A percentile compares a stretch with the other conserved stretches of the same genome.
phyloP scores from a whole-genome alignment of 2,888 invertebrate genomes.

The Ectemnius cavifrons region DNA sequence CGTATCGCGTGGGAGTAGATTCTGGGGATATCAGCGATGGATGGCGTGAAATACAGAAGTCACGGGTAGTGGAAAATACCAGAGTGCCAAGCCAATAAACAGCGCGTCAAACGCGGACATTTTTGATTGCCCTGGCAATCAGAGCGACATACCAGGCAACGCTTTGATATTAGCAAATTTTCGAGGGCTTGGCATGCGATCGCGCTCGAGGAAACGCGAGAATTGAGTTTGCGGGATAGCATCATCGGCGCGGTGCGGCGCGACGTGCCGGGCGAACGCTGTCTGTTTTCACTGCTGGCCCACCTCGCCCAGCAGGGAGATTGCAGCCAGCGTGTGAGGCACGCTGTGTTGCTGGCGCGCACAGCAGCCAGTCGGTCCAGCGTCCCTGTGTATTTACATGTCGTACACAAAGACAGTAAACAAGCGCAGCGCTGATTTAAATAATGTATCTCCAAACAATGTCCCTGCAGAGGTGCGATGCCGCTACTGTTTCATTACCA shows the following conservation, averaged over 20 bases:
- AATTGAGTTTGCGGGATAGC: conserved; percentile 54
- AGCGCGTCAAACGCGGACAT: conserved; percentile 43
- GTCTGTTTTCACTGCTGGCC: conserved; percentile 43
- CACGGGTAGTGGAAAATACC: background rate
- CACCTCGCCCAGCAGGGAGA: conserved; percentile 24
- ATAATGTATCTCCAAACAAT: conserved; percentile 69
- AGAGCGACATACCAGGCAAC: conserved; percentile 25
- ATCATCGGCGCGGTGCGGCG: conserved; percentile 6
- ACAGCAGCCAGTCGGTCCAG: no score
- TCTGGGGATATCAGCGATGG: conserved; percentile 11
- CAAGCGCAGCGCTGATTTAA: conserved; percentile 69
- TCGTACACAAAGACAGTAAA: conserved; percentile 66
- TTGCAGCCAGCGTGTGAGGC: conserved; percentile 19
- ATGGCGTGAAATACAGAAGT: conserved; percentile 30
- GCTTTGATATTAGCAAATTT: conserved; percentile 32
- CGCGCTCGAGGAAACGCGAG: conserved; percentile 29
- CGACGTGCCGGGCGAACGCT: background rate
- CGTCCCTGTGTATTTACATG: conserved; percentile 60
- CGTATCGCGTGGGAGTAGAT: no score
- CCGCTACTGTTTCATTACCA: conserved; percentile 46
- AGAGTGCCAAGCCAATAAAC: conserved; percentile 32
- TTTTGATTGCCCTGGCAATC: conserved; percentile 41
- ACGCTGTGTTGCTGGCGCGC: no score
- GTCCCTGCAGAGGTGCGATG: conserved; percentile 56
- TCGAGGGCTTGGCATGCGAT: conserved; percentile 15